Base-by-base conservation (phyloP, 2,113 vertebrate species). In the Desmodus rotundus region DNA sequence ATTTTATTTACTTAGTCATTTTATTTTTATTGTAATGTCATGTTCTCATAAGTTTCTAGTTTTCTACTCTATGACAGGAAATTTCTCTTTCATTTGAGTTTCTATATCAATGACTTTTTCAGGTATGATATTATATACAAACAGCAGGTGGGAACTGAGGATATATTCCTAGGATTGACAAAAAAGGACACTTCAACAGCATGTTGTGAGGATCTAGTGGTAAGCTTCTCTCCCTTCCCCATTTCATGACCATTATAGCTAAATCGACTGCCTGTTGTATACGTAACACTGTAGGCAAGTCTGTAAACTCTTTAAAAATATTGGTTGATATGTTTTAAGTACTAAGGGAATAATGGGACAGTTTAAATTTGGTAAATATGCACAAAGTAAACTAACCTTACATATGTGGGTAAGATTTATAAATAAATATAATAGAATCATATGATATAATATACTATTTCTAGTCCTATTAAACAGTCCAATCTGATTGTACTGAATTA, bases 131-230 rank as follows among this genome's bases (percentile, higher is more conserved):
- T 99, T 73, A 95, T 99, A 76, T 98, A 99, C 98, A 99, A 99
- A 97, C 99, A 99, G 96, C 98, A 96, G 26, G 99, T 99, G 96
- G 98, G 99, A 72, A 99, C 99, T 36, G 99, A 99, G 88, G 99
- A 99, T 78, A 11, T 99, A 47, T 99, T 99, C 98, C 98, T 99
- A 93, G 99, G 99, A 43, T 97, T 99, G 98, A 99, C 97, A 38
- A 93, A 98, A 94, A 99, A 99, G 94, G 98, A 99, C 45, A 97
- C 98, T 7, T 99, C 99, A 43, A 99, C 99, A 65, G 99, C 99
- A 96, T 99, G 99, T 97, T 99, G 99, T 98, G 99, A 99, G 63
- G 99, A 99, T 72, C 98, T 99, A 97, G 98, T 99, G 99, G 99
- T 99, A 98, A 98, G 98, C 43, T 50, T 92, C 33, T 80, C n/a